Base-by-base conservation (phyloP, 2,888 invertebrate genomes). In the Punctoribates punctum region DNA sequence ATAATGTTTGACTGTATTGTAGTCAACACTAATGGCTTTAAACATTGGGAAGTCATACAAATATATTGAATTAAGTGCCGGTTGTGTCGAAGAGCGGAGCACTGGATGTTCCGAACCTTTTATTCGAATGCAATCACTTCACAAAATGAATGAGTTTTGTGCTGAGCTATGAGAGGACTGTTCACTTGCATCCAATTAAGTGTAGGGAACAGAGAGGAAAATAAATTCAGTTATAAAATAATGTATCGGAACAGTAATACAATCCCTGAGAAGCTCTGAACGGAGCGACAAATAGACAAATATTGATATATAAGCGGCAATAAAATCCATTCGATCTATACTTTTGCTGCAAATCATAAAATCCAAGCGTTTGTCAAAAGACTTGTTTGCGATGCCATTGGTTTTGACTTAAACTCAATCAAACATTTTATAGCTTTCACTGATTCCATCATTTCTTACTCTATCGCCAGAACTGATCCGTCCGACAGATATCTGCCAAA, bases 401-500 rank as follows among this genome's bases (percentile, higher is more conserved):
- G 23, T 15, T 20, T 9, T 27, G 13, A 62, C 54, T 54, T 17
- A 15, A 48, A 23, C 34, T 73, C 15, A 54, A 27, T 42, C 23
- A 5, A 42, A 54, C 29, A 2, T 46, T 73, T 48, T 54, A 48
- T 46, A 48, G 73, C 48, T 72, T 72, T 70, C 9, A 25, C 48
- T 75, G 23, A 54, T 72, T n/a, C 34, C 15, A 48, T 67, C 34
- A 62, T 78, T 73, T 67, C 15, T 67, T 11, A 38, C 38, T 75
- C 38, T 27, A 57, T 77, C 25, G 34, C 23, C 25, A 23, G 23
- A 25, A 51, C 29, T 48, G 46, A 60, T n/a, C 29, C 23, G 38
- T 42, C 13, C 6, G 2, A 73, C 20, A 73, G 51, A 9, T 15
- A 62, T 38, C 9, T 13, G 13, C 48, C 20, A 77, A 78, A 73